Conservation (phyloP, 2,888 invertebrate genomes). For the Agriopis aurantiaria region DNA sequence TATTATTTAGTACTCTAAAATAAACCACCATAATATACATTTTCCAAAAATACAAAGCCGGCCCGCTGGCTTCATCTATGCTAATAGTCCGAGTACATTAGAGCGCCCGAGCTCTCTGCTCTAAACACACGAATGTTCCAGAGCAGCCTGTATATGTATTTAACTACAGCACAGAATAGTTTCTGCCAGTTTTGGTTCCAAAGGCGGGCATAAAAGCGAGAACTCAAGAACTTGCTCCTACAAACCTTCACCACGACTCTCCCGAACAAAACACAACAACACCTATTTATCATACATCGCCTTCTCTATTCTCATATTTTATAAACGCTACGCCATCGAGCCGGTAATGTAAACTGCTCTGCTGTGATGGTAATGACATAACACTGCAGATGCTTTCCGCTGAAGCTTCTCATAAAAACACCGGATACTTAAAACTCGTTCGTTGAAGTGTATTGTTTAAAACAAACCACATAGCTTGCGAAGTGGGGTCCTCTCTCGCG, state of each 20-base stretch:
- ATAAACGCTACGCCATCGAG: conserved; percentile 20
- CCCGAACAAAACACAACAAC: conserved; percentile 37
- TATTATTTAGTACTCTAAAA: conserved; percentile 2
- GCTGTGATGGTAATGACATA: conserved; percentile 42
- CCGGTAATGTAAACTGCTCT: conserved; percentile 44
- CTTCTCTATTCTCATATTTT: conserved; percentile 33
- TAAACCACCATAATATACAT: conserved; percentile 4
- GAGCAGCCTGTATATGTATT: conserved; percentile 18
- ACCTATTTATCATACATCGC: conserved; percentile 51
- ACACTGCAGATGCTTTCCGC: conserved; percentile 39
- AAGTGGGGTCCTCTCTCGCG: conserved; percentile 51
- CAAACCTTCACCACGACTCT: conserved; percentile 46
- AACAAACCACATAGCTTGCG: conserved; percentile 66
- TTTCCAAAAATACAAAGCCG: conserved; percentile 10
- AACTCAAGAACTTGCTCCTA: conserved; percentile 39
- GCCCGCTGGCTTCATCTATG: conserved; percentile 18
- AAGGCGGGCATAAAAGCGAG: conserved; percentile 30
- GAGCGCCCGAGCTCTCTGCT: conserved; percentile 8
- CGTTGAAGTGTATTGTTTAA: conserved; percentile 58
- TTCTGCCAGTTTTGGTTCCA: conserved; percentile 24
- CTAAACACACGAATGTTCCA: conserved; percentile 24
- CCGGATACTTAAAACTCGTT: conserved; percentile 56
- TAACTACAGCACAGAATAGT: conserved; percentile 28
- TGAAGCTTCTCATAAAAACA: conserved; percentile 54
- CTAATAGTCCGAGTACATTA: conserved; percentile 19